These are phyloP conservation scores for Thymelicus sylvestris DNA, from an alignment of 2,888 invertebrate genomes.

Conservation along the genomic window DNA sequence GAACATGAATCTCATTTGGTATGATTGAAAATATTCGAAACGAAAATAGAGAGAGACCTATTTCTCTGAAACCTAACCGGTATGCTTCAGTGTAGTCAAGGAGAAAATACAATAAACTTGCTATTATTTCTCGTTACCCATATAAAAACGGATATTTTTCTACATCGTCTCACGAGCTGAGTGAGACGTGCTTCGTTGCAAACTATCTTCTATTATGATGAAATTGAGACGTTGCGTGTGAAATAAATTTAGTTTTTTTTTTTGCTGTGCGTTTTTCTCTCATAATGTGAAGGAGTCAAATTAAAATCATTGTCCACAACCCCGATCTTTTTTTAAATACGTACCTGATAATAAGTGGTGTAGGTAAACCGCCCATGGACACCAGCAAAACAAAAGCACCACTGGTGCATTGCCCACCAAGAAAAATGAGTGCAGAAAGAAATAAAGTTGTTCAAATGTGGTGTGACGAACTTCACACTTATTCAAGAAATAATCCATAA, in stretches of 20 bases:
- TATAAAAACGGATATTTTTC: neutral
- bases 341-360: too few species aligned
- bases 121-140: neutral
- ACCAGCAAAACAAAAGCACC: too few species aligned
- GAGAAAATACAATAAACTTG: neutral
- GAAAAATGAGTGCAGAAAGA: too few species aligned
- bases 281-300: too few species aligned
- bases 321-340: too few species aligned
- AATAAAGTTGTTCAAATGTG: too few species aligned
- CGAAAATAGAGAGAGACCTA: neutral
- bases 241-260: neutral
- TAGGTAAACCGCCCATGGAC: too few species aligned
- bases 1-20: neutral
- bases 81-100: neutral
- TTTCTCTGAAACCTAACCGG: neutral
- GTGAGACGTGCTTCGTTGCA: constrained; percentile 8
- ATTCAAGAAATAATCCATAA: too few species aligned
- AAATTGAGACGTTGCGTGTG: neutral
- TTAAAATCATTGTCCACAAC: too few species aligned
- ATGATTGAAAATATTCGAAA: neutral
- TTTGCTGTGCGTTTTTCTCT: neutral
- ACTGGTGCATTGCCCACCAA: too few species aligned
- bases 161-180: constrained; percentile 2
- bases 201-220: neutral
- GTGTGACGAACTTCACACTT: too few species aligned